phyloP scores from a whole-genome alignment of 2,113 vertebrate species.

The Aramus guarauna region DNA sequence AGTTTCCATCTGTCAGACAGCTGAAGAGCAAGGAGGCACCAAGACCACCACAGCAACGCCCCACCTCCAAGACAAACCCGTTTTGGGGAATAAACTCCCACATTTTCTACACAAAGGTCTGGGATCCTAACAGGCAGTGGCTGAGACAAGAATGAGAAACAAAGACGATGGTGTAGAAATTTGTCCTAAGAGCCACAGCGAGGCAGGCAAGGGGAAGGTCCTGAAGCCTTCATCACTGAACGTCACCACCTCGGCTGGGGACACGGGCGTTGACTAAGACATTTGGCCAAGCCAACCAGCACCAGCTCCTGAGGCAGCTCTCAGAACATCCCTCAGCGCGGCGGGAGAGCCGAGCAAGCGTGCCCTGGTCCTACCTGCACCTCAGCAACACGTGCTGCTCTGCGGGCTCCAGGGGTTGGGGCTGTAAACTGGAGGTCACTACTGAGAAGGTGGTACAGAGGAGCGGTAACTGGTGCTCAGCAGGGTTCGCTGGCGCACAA shows the following conservation, averaged over 20 bases:
- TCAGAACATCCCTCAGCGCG: rapidly evolving
- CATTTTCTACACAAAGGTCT: slow-evolving; percentile 82
- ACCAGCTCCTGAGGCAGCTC: neutral
- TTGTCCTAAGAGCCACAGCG: neutral
- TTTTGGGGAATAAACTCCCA: slow-evolving; percentile 85
- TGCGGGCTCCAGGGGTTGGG: neutral
- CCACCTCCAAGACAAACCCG: slow-evolving; percentile 78
- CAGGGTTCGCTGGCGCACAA: neutral
- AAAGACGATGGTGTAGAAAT: neutral
- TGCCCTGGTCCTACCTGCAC: neutral
- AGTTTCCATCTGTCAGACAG: neutral
- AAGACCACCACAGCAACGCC: slow-evolving; percentile 21
- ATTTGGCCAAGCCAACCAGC: neutral
- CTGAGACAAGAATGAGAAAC: slow-evolving; percentile 56
- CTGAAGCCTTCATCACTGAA: rapidly evolving
- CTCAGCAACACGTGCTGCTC: neutral
- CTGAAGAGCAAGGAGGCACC: neutral
- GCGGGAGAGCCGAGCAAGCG: rapidly evolving
- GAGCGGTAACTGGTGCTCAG: neutral
- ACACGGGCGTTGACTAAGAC: neutral
- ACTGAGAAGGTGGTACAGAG: rapidly evolving
- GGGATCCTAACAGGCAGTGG: slow-evolving; percentile 74
- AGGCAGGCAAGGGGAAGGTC: rapidly evolving
- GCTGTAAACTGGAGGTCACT: neutral
- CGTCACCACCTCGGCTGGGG: neutral